Conservation (phyloP, 2,888 invertebrate genomes). For the Hofmannophila pseudospretella region DNA sequence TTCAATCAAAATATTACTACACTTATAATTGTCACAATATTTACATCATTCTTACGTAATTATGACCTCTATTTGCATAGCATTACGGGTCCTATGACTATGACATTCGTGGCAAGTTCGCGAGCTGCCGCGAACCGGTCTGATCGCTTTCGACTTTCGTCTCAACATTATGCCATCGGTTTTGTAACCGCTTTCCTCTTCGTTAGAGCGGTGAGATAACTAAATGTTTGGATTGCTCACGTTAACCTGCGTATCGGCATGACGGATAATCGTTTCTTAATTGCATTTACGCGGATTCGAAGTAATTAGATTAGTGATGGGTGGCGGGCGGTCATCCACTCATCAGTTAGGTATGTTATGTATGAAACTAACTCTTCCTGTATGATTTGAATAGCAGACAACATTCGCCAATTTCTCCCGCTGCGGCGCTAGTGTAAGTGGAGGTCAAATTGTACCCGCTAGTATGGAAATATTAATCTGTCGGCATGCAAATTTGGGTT, state of each 20-base stretch:
- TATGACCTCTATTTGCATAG: constrained; percentile 13
- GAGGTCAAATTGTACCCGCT: too few relatives aligned
- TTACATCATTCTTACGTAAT: constrained; percentile 7
- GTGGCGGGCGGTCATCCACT: too few relatives aligned
- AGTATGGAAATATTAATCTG: too few relatives aligned
- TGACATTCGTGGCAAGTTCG: constrained; percentile 36
- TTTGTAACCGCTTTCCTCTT: constrained; percentile 65
- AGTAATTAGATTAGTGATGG: not conserved
- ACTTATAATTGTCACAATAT: too few relatives aligned
- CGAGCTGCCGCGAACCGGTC: constrained; percentile 45
- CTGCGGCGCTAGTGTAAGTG: too few relatives aligned
- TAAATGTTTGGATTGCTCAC: constrained; percentile 30
- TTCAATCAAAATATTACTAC: too few relatives aligned
- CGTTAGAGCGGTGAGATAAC: constrained; percentile 59
- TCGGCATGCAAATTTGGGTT: too few relatives aligned
- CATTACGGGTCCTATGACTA: constrained; percentile 23
- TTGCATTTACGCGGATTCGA: not conserved
- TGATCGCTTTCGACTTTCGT: constrained; percentile 66
- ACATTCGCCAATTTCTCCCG: too few relatives aligned
- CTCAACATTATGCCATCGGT: constrained; percentile 52
- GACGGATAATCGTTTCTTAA: constrained; percentile 7
- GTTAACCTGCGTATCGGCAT: constrained; percentile 14
- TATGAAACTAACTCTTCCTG: not conserved
- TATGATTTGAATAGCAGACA: not conserved
- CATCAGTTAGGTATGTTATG: too few relatives aligned